phyloP scores from a whole-genome alignment of 2,888 invertebrate species.

The Ochlodes sylvanus region DNA sequence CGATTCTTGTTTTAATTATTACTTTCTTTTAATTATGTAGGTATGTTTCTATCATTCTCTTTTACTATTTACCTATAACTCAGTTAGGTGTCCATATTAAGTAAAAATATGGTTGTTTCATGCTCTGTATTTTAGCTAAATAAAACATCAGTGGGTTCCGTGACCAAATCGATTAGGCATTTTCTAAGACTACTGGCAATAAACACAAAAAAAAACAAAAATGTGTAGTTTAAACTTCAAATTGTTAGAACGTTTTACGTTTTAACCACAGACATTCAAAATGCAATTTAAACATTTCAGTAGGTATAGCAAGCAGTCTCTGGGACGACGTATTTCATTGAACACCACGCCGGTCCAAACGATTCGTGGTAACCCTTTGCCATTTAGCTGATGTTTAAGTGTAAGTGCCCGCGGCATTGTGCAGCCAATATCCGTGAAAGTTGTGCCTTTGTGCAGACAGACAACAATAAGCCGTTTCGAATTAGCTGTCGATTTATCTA shows the following conservation, averaged over 20 bases:
- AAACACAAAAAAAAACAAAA: too few relatives aligned
- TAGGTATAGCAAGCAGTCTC: not conserved
- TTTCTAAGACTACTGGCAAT: too few relatives aligned
- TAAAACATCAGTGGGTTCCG: too few relatives aligned
- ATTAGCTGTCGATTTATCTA: slow-evolving; percentile 82
- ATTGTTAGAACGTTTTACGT: too few relatives aligned
- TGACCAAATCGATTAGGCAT: too few relatives aligned
- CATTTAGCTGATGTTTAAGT: slow-evolving; percentile 32
- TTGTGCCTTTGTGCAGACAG: slow-evolving; percentile 79
- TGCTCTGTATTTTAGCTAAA: too few relatives aligned
- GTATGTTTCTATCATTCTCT: too few relatives aligned
- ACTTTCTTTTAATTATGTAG: not conserved
- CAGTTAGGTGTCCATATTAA: not conserved
- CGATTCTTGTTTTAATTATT: not conserved
- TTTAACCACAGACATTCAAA: not conserved
- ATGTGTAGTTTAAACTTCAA: too few relatives aligned
- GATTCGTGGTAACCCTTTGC: slow-evolving; percentile 24
- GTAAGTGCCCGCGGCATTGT: slow-evolving; percentile 57
- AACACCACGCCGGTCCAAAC: not conserved
- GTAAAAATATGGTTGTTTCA: too few relatives aligned
- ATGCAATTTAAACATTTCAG: not conserved
- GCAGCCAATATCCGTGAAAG: slow-evolving; percentile 73
- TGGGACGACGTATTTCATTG: not conserved
- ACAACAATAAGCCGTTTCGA: slow-evolving; percentile 81
- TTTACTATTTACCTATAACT: not conserved